A percentile compares a stretch with the other conserved stretches of the same genome.
Conservation (phyloP, 2,113 vertebrate species). For the Tamias sibiricus region DNA sequence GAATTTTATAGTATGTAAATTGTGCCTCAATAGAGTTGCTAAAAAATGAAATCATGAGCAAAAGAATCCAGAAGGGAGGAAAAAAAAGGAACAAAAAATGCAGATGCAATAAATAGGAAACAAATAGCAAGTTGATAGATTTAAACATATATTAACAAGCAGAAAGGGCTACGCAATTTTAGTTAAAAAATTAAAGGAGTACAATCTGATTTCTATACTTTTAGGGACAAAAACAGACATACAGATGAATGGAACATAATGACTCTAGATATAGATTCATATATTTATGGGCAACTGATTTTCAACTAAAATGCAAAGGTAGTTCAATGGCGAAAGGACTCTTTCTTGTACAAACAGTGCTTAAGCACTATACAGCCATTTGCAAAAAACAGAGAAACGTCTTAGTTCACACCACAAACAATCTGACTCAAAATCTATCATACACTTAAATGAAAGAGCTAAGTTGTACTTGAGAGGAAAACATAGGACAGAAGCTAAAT, state of each 20-base stretch:
- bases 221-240: neutral
- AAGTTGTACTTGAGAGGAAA: slow-evolving; percentile 7
- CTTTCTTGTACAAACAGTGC: neutral
- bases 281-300: neutral
- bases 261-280: neutral
- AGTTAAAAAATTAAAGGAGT: neutral
- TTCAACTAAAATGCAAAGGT: neutral
- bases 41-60: neutral
- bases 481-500: neutral
- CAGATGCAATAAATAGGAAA: slow-evolving; percentile 8
- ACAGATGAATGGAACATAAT: neutral
- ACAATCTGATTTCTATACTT: neutral
- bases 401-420: neutral
- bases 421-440: neutral
- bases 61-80: neutral
- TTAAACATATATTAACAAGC: neutral
- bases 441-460: slow-evolving; percentile 15
- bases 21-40: neutral
- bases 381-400: neutral
- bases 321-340: neutral
- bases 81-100: neutral
- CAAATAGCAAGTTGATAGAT: neutral
- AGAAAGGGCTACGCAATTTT: neutral
- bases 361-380: neutral
- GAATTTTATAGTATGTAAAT: neutral